Conservation (phyloP, 2,113 vertebrate species). For the Fukomys damarensis region DNA sequence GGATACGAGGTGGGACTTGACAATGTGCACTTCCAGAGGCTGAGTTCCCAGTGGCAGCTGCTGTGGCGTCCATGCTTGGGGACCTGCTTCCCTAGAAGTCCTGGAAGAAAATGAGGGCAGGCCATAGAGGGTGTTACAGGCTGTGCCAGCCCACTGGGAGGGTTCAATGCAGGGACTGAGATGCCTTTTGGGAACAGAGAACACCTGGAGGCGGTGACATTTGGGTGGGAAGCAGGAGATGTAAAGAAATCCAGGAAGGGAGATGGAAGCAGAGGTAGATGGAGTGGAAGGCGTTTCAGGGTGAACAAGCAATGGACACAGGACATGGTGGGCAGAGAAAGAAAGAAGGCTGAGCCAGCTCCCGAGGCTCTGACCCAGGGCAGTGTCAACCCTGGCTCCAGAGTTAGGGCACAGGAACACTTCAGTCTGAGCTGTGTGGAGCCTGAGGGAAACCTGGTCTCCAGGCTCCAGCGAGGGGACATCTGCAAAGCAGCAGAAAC, state of each 20-base stretch:
- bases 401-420: background rate
- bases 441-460: background rate
- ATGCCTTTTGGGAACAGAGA: background rate
- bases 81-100: background rate
- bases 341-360: background rate
- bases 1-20: too few relatives aligned
- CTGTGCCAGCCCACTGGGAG: background rate
- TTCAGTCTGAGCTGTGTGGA: background rate
- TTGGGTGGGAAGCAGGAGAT: background rate
- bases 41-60: background rate
- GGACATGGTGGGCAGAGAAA: background rate
- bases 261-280: background rate
- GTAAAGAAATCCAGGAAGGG: background rate
- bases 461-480: background rate
- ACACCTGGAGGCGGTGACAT: too few relatives aligned
- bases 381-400: rapidly evolving
- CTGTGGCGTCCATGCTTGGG: background rate
- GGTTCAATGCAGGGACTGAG: too few relatives aligned
- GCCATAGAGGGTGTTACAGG: rapidly evolving
- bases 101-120: background rate
- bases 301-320: background rate
- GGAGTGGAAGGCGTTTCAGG: background rate
- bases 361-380: too few relatives aligned
- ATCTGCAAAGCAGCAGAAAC: background rate
- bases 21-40: background rate